Evolutionary conservation across 2,113 vertebrate species (phyloP), one percentile per base, ranked within the genome.

Genomic region (Apteryx owenii): DNA sequence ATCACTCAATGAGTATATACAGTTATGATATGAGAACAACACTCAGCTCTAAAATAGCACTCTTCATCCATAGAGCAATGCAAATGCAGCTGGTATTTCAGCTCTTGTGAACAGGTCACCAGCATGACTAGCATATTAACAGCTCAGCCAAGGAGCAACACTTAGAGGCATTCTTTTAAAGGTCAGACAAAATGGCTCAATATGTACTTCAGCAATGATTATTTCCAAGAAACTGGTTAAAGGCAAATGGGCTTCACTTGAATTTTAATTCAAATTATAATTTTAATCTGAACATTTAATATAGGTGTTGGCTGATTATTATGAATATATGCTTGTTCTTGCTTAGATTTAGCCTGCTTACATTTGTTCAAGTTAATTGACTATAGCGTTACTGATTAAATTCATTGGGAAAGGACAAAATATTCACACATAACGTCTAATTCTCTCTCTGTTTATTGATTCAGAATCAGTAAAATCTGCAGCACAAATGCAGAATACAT

Each of bases 201-300:
- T 72, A 51, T 80, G 72, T 75, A 92, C 85, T 93, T 93, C 62
- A 95, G 66, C 21, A 70, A 71, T 73, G 90, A 93, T 90, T 93
- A 96, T 72, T 96, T 95, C 84, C 60, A 95, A 95, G 84, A 89
- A 97, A 78, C 83, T 78, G 16, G 20, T 85, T 93, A 82, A 90
- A 87, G 56, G 84, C 50, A 86, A 91, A 94, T 58, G 25, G 61
- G 31, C 56, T 54, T 86, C 72, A 79, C 87, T 94, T 90, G 65
- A 95, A 94, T 91, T 93, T 91, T 88, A 96, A 91, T 87, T 95
- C 29, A 69, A 90, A 89, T 94, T 87, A 82, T 68, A 81, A 82
- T 92, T 95, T 91, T 96, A 96, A 95, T 89, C 88, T 81, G 68
- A 85, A 40, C 48, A 69, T 66, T 95, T 89, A 79, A 33, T 72